Conservation (phyloP, 2,113 vertebrate genomes). For the Rousettus leschenaultii region DNA sequence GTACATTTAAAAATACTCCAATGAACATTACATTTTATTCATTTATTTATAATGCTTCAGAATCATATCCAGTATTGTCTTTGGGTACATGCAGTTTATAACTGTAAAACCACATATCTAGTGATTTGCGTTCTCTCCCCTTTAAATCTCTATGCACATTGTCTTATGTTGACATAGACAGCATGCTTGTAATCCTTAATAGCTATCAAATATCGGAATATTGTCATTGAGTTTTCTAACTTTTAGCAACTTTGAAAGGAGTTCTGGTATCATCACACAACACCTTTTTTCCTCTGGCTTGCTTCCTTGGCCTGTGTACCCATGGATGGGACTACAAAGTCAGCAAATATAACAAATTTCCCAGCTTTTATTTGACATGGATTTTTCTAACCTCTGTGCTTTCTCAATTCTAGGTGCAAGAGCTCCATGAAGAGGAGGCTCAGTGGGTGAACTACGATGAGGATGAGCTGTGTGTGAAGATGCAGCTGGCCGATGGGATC, state of each 20-base stretch:
- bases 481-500: slow-evolving; percentile 97
- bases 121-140: background rate
- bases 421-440: slow-evolving; percentile 96
- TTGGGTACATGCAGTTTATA: background rate
- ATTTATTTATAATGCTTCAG: background rate
- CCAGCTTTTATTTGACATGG: background rate
- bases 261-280: background rate
- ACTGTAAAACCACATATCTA: background rate
- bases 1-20: background rate
- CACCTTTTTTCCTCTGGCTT: background rate
- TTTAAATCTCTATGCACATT: background rate
- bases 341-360: background rate
- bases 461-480: slow-evolving; percentile 97
- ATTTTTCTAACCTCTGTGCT: background rate
- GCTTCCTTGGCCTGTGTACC: background rate
- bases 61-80: background rate
- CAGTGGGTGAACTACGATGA: slow-evolving; percentile 99
- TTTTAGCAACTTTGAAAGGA: slow-evolving; percentile 4
- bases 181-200: background rate
- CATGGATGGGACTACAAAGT: background rate
- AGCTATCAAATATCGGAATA: background rate
- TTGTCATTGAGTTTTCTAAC: background rate
- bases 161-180: background rate
- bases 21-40: background rate
- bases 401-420: slow-evolving; percentile 89